Conservation (phyloP, 2,797 vertebrate genomes). For the Sebastes reedi region DNA sequence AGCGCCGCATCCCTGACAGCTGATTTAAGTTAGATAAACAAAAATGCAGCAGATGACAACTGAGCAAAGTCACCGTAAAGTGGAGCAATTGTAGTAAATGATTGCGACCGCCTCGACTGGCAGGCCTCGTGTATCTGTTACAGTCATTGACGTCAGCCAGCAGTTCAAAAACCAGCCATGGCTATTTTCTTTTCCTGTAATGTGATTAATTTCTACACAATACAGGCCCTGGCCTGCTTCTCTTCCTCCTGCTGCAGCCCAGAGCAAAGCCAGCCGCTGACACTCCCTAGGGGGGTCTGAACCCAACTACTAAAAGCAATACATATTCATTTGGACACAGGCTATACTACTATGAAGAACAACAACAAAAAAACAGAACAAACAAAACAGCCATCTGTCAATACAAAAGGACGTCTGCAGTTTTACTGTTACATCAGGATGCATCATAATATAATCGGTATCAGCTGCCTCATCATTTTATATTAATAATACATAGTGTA, state of each 20-base stretch:
- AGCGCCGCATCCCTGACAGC: background rate
- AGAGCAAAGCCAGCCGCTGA: constrained; percentile 43
- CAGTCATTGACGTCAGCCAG: constrained; percentile 52
- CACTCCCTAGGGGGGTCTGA: constrained; percentile 31
- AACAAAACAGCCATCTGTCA: constrained; percentile 65
- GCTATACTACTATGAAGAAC: constrained; percentile 49
- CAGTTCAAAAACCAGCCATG: constrained; percentile 32
- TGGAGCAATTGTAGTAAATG: constrained; percentile 29
- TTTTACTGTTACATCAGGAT: constrained; percentile 11
- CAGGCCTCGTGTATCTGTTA: constrained; percentile 49
- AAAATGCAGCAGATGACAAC: background rate
- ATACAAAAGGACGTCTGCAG: constrained; percentile 9
- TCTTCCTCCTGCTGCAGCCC: constrained; percentile 43
- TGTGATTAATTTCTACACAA: constrained; percentile 74
- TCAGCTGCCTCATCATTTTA: constrained; percentile 63
- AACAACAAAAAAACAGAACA: constrained; percentile 7
- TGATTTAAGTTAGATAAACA: constrained; percentile 1
- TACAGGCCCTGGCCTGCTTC: constrained; percentile 46
- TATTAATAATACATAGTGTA: constrained; percentile 73
- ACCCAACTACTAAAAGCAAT: constrained; percentile 37
- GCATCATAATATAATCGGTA: constrained; percentile 48
- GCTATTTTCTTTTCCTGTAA: constrained; percentile 36
- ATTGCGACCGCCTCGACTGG: constrained; percentile 30
- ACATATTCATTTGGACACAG: constrained; percentile 58
- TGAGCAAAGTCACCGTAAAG: background rate